Conservation (phyloP, 1,140 invertebrate genomes). For the Drosophila nigrodunni region DNA sequence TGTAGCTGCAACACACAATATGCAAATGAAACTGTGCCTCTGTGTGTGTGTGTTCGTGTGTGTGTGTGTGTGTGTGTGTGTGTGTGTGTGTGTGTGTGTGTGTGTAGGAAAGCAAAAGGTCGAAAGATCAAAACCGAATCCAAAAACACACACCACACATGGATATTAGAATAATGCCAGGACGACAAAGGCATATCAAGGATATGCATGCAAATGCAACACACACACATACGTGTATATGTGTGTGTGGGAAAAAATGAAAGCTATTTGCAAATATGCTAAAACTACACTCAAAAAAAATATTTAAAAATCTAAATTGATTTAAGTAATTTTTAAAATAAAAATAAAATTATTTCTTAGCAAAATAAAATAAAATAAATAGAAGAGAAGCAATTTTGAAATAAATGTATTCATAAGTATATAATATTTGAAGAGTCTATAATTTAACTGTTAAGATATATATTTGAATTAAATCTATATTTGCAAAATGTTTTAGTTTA, state of each 20-base stretch:
- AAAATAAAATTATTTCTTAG: too few species aligned
- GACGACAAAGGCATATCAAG: slow-evolving; percentile 56
- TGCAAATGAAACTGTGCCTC: slow-evolving; percentile 26
- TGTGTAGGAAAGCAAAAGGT: slow-evolving; percentile 45
- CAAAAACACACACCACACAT: slow-evolving; percentile 33
- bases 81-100: background rate
- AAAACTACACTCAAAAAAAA: slow-evolving; percentile 41
- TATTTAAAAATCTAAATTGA: slow-evolving; percentile 2
- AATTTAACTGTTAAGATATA: too few species aligned
- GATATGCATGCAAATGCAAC: slow-evolving; percentile 60
- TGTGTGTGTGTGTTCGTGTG: background rate
- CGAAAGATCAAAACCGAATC: slow-evolving; percentile 66
- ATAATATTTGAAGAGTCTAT: too few species aligned
- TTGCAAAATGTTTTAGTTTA: too few species aligned
- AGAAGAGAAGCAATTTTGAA: too few species aligned
- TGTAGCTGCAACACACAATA: slow-evolving; percentile 29
- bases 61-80: background rate
- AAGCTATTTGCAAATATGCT: slow-evolving; percentile 68
- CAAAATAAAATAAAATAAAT: too few species aligned
- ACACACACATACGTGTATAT: slow-evolving; percentile 4
- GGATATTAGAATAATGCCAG: slow-evolving; percentile 75
- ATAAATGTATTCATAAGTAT: too few species aligned
- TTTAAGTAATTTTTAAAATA: too few species aligned
- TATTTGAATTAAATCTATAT: too few species aligned
- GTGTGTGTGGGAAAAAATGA: slow-evolving; percentile 31